Evolutionary conservation across 2,888 invertebrate genomes (phyloP), one percentile per base, ranked within the genome.

Genomic region (Plebejus anna): DNA sequence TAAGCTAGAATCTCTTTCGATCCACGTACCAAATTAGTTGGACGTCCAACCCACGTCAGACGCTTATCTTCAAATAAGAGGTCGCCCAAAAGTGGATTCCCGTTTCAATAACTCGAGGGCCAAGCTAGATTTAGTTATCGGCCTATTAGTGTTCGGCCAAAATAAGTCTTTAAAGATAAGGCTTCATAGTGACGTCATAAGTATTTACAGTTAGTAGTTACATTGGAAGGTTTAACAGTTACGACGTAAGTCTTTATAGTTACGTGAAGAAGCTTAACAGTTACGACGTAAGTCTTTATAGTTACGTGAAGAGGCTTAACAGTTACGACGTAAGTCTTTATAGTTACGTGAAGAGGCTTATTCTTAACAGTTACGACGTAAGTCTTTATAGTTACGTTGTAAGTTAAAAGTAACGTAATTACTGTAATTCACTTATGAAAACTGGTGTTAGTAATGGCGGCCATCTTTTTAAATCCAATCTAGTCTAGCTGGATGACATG

Each of bases 21-120:
- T 11, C 28, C 61, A 32, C 66, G 71, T 71, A 6, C 71, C 42
- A 22, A 71, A 70, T 70, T 71, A 71, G 71, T 71, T 38, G 42
- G 42, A 42, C 42, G 70, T 70, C 38, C 70, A 16, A 71, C 71
- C 71, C 71, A 71, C 42, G 71, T 71, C 71, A 71, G 22, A 22
- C 22, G n/a, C 71, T 71, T 71, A 71, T 42, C 71, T 71, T 28
- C 66, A 66, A 66, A 66, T 66, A 66, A 9, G 66, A 36, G 66
- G 32, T 66, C 11, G 28, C 61, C 66, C 66, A 66, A 66, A 66
- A 66, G 66, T 66, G 9, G 36, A 66, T 66, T 66, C 66, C 13
- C 66, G 32, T 66, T 66, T 66, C 66, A 66, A 36, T 66, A 66
- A 66, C 66, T 66, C 66, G 66, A 66, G 13, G 13, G 66, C 66